Percentiles rank a stretch among this genome's conserved stretches.
Conservation (phyloP, 2,888 invertebrate genomes). For the Drosophila gaucha region DNA sequence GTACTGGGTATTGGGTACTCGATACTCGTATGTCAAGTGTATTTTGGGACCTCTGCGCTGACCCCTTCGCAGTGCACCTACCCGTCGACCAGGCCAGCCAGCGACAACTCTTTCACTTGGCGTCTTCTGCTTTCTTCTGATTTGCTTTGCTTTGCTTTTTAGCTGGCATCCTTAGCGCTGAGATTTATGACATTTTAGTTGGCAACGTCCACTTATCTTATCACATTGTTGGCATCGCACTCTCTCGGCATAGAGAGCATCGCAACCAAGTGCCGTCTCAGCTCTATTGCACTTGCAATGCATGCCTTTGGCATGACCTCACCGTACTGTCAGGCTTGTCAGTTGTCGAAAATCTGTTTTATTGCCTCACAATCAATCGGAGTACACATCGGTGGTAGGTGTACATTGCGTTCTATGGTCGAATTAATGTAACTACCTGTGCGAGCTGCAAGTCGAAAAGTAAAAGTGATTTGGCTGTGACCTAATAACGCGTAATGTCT, state of each 20-base stretch:
- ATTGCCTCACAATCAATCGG: slow-evolving; percentile 52
- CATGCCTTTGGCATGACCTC: slow-evolving; percentile 71
- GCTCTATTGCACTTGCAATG: slow-evolving; percentile 33
- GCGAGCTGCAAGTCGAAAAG: slow-evolving; percentile 43
- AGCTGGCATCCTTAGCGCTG: slow-evolving; percentile 83
- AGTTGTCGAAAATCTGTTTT: slow-evolving; percentile 40
- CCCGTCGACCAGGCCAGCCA: slow-evolving; percentile 56
- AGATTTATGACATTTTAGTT: slow-evolving; percentile 85
- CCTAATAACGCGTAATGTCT: slow-evolving; percentile 65
- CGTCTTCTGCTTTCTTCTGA: slow-evolving; percentile 56
- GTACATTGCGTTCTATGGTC: slow-evolving; percentile 46
- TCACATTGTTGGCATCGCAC: slow-evolving; percentile 84
- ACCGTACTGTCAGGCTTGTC: slow-evolving; percentile 29
- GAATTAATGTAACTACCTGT: slow-evolving; percentile 71
- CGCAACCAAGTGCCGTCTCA: background rate
- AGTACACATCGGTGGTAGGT: slow-evolving; percentile 34
- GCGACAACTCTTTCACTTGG: slow-evolving; percentile 66
- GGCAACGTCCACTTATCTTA: slow-evolving; percentile 85
- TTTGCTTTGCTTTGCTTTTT: slow-evolving; percentile 52
- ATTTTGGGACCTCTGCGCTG: slow-evolving; percentile 63
- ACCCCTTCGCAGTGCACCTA: slow-evolving; percentile 49
- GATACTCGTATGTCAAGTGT: slow-evolving; percentile 70
- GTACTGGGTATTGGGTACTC: slow-evolving; percentile 23
- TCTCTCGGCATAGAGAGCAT: slow-evolving; percentile 27
- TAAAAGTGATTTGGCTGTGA: slow-evolving; percentile 64